Conservation (phyloP, 2,888 invertebrate genomes). For the Perizoma flavofasciatum region DNA sequence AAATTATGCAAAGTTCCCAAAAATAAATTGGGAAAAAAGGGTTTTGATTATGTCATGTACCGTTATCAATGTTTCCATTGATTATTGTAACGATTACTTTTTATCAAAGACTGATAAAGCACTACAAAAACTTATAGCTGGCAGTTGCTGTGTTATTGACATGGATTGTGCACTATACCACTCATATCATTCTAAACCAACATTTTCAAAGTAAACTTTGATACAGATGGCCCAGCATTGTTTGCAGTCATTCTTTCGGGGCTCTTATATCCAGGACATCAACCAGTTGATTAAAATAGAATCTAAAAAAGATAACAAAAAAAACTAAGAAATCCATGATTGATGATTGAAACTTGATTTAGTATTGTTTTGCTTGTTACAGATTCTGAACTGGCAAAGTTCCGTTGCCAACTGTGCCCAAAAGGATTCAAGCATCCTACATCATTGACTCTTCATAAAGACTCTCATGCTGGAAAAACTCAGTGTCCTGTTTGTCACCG, state of each 20-base stretch:
- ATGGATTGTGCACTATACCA: background rate
- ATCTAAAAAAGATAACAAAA: too few species aligned
- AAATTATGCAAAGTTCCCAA: too few species aligned
- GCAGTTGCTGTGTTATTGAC: constrained; percentile 10
- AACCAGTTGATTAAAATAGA: too few species aligned
- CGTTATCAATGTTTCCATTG: constrained; percentile 18
- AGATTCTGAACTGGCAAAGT: constrained; percentile 84
- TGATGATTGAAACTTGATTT: background rate
- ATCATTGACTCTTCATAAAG: constrained; percentile 85
- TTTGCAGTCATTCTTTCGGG: too few species aligned
- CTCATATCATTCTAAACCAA: too few species aligned
- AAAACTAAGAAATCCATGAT: too few species aligned
- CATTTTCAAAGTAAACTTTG: too few species aligned
- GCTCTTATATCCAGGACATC: too few species aligned
- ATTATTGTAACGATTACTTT: constrained; percentile 9
- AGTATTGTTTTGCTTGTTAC: constrained; percentile 44
- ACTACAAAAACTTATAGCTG: background rate
- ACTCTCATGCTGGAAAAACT: constrained; percentile 85
- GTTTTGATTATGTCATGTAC: constrained; percentile 5
- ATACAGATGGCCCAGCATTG: too few species aligned
- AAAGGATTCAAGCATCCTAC: constrained; percentile 86
- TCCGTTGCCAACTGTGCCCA: constrained; percentile 85
- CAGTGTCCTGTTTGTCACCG: constrained; percentile 85
- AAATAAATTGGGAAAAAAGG: background rate
- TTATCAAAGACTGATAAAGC: constrained; percentile 16